Conservation (phyloP, 2,797 vertebrate genomes). For the Microchirus variegatus region DNA sequence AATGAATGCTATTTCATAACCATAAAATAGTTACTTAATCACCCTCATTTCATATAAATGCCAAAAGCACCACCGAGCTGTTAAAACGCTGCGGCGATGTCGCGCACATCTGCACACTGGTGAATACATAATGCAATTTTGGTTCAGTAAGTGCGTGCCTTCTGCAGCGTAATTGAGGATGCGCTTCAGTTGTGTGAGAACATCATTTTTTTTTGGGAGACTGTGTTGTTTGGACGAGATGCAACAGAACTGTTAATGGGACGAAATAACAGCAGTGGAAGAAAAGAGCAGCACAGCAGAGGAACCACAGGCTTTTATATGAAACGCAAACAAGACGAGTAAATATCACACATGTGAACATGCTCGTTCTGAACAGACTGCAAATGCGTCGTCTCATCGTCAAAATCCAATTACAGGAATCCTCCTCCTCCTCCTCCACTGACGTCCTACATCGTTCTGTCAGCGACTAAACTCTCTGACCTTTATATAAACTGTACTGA, state of each 20-base stretch:
- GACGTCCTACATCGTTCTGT: constrained; percentile 7
- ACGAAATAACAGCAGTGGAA: not conserved
- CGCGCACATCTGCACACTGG: no score
- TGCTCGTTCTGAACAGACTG: not conserved
- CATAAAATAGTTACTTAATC: no score
- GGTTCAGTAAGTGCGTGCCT: no score
- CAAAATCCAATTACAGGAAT: constrained; percentile 8
- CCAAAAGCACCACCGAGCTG: no score
- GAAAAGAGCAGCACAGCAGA: not conserved
- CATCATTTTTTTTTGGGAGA: no score
- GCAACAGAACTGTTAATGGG: not conserved
- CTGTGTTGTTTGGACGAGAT: not conserved
- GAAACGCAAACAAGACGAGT: not conserved
- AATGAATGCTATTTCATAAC: no score
- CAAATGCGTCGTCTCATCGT: constrained; percentile 3
- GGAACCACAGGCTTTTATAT: not conserved
- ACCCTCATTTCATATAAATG: no score
- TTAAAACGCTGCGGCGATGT: no score
- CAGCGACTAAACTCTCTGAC: not conserved
- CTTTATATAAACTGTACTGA: not conserved
- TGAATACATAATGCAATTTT: no score
- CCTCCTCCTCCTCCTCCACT: constrained; percentile 3
- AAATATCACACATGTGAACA: constrained; percentile 9
- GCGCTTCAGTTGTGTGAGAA: no score
- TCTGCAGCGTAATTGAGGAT: no score